Evolutionary conservation across 2,113 vertebrate genomes (phyloP).

Genomic region (Pelecanoides urinatrix): DNA sequence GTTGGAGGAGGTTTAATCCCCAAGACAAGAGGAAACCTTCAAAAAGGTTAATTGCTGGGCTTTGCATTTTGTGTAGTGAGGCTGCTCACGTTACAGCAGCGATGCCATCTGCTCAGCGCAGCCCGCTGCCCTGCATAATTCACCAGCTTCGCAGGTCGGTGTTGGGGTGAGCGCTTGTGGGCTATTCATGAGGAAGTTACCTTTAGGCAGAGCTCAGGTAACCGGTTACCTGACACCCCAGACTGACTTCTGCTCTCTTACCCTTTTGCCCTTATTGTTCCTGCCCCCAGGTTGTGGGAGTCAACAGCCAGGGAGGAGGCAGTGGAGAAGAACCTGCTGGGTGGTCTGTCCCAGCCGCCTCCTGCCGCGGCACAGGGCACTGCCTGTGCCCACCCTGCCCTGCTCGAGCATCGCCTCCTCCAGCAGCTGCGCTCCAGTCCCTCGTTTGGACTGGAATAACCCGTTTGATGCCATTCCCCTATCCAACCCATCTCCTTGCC

Average conservation of each 20-base stretch:
- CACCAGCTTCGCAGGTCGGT: conserved; percentile 28
- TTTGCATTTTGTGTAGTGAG: conserved; percentile 15
- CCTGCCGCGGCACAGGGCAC: background rate
- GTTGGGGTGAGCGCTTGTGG: background rate
- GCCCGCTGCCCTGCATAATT: conserved; percentile 66
- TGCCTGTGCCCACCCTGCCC: background rate
- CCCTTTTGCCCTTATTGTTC: conserved; percentile 64
- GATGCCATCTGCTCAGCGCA: conserved; percentile 63
- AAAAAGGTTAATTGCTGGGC: conserved; percentile 64
- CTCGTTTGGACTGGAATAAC: background rate
- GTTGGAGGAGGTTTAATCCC: conserved; percentile 51
- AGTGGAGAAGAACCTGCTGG: background rate
- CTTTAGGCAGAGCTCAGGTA: conserved; percentile 66
- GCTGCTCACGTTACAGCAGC: conserved; percentile 61
- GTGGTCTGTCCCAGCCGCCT: background rate
- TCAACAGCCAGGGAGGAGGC: background rate
- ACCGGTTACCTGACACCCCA: conserved; percentile 56
- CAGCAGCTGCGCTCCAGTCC: fast-evolving
- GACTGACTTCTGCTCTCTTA: conserved; percentile 52
- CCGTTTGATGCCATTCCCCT: background rate
- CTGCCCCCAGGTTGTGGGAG: background rate
- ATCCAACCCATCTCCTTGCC: background rate
- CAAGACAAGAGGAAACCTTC: conserved; percentile 55
- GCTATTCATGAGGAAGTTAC: conserved; percentile 72
- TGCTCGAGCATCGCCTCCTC: background rate